phyloP scores from a whole-genome alignment of 2,888 invertebrate species.

The Keiferia lycopersicella region DNA sequence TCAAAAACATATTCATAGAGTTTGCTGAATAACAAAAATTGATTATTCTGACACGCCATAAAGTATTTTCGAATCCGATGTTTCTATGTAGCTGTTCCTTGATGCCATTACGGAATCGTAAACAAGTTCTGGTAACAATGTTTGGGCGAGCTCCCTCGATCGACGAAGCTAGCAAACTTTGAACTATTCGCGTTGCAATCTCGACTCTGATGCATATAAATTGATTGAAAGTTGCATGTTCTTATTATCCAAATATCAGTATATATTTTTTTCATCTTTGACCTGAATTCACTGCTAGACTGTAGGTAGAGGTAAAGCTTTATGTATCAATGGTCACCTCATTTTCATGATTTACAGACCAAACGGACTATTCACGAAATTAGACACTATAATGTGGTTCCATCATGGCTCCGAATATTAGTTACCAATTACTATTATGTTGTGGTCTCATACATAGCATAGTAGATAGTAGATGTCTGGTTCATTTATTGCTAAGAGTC shows the following conservation, averaged over 20 bases:
- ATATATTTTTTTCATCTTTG: too few species aligned
- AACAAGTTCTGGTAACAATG: constrained; percentile 56
- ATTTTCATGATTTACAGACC: too few species aligned
- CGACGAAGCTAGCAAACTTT: constrained; percentile 16
- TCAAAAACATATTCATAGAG: background rate
- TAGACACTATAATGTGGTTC: too few species aligned
- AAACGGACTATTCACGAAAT: too few species aligned
- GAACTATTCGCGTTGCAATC: constrained; percentile 23
- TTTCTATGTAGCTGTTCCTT: constrained; percentile 33
- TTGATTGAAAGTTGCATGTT: constrained; percentile 35
- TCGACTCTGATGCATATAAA: constrained; percentile 43
- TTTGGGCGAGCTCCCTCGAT: constrained; percentile 24
- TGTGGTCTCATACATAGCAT: too few species aligned
- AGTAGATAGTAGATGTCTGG: too few species aligned
- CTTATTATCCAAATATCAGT: background rate
- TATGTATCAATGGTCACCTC: too few species aligned
- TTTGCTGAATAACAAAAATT: background rate
- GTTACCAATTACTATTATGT: too few species aligned
- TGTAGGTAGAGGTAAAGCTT: too few species aligned
- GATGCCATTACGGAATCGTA: constrained; percentile 56
- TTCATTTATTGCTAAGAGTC: too few species aligned
- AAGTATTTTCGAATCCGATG: constrained; percentile 24
- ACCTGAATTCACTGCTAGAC: too few species aligned
- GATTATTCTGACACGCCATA: background rate
- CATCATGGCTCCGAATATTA: too few species aligned